Percentiles rank a stretch among this genome's conserved stretches.
phyloP scores from a whole-genome alignment of 2,797 vertebrate species.

The Chrosomus eos region DNA sequence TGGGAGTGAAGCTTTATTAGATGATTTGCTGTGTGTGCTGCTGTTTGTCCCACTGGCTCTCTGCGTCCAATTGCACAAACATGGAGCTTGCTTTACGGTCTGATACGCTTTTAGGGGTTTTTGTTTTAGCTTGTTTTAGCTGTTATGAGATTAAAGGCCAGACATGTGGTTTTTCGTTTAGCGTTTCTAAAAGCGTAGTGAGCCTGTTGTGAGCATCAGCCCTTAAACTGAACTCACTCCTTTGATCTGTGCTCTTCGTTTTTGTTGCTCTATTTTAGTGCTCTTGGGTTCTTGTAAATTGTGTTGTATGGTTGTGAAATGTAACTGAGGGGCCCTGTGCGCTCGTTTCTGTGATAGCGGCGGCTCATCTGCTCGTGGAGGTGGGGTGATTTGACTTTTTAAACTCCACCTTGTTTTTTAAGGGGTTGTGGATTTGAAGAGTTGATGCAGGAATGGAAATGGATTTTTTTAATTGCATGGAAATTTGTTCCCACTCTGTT shows the following conservation, averaged over 20 bases:
- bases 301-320: slow-evolving; percentile 53
- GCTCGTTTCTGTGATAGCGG: slow-evolving; percentile 36
- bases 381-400: slow-evolving; percentile 15
- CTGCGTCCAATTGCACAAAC: slow-evolving; percentile 5
- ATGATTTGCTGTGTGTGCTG: slow-evolving; percentile 66
- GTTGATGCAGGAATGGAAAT: neutral
- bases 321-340: slow-evolving; percentile 19
- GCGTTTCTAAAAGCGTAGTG: slow-evolving; percentile 44
- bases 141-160: slow-evolving; percentile 33
- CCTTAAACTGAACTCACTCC: slow-evolving; percentile 51
- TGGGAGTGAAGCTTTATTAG: slow-evolving; percentile 71
- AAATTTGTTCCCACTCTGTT: neutral
- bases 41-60: slow-evolving; percentile 59
- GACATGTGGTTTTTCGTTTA: slow-evolving; percentile 39
- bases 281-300: slow-evolving; percentile 53
- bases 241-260: slow-evolving; percentile 58
- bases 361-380: slow-evolving; percentile 38
- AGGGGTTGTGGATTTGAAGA: slow-evolving; percentile 9
- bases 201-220: slow-evolving; percentile 45
- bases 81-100: neutral
- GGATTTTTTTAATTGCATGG: neutral
- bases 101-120: neutral
- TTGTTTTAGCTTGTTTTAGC: slow-evolving; percentile 18
- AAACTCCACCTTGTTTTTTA: slow-evolving; percentile 44
- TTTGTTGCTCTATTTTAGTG: slow-evolving; percentile 58